phyloP scores from a whole-genome alignment of 92 coral and sea anemone species.

The Siderastrea siderea region DNA sequence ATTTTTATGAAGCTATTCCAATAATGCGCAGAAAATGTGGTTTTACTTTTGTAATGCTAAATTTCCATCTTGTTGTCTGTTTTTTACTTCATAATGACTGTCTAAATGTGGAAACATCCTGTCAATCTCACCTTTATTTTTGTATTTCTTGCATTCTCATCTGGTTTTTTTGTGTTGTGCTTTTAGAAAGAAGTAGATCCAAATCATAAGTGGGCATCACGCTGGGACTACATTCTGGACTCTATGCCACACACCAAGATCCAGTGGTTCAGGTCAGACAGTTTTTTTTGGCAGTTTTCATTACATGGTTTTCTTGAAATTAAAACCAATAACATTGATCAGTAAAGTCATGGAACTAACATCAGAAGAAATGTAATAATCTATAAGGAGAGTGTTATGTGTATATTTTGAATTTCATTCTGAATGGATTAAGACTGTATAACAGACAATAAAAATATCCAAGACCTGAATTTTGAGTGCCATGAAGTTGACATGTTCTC shows the following conservation, averaged over 20 bases:
- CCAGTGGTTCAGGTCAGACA: conserved; percentile 97
- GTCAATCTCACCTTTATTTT: not conserved
- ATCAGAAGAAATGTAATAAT: no score
- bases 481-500: not conserved
- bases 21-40: no score
- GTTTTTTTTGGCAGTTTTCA: not conserved
- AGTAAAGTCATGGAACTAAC: no score
- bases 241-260: conserved; percentile 97
- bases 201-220: conserved; percentile 95
- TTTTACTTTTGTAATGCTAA: no score
- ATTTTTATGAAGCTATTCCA: no score
- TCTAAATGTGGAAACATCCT: not conserved
- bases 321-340: not conserved
- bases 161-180: not conserved
- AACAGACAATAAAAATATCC: no score
- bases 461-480: no score
- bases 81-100: not conserved
- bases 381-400: no score
- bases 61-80: not conserved
- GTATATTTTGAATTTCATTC: no score
- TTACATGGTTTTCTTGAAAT: not conserved
- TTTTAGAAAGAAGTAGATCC: conserved; percentile 54
- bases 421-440: no score
- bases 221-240: conserved; percentile 99
- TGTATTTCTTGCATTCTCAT: not conserved